Evolutionary conservation across 2,113 vertebrate species (phyloP), one percentile per base, ranked within the genome.

Genomic region (Catharus bicknelli): DNA sequence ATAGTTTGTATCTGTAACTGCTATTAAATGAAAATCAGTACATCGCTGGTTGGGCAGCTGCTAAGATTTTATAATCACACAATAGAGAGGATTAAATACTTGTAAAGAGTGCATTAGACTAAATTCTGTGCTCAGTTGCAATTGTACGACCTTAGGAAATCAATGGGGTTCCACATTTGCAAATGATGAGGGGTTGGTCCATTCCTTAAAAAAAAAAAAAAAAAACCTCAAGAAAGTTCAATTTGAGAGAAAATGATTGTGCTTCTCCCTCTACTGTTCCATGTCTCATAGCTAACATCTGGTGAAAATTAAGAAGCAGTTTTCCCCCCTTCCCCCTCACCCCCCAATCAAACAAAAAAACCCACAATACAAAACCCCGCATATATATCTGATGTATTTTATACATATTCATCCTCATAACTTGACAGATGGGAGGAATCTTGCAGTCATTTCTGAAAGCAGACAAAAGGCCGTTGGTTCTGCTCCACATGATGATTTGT

Each of bases 401-500:
- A 96, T 96, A 96, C 95, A 97, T 97, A 97, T 97, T 97, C 97
- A 96, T 93, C 91, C 96, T 96, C 95, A 95, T 97, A 97, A 97
- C 94, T 96, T 98, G 98, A 98, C 98, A 98, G 97, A 97, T 97
- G 98, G 98, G 97, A 97, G 97, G 97, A 97, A 97, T 96, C 95
- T 97, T 95, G 93, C 96, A 96, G 95, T 97, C 97, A 97, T 95
- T 97, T 97, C 96, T 97, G 92, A 97, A 94, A 95, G 95, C 96
- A 98, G 97, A 98, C 98, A 98, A 98, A 98, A 97, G 97, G 94
- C 97, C 95, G 92, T 96, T 98, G 97, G 97, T 97, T 97, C 96
- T 97, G 96, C 97, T 97, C 96, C 70, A 59, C 93, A 34, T 94
- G 97, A 97, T 95, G 96, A 98, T 97, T 97, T 97, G 96, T 96